Conservation (phyloP, 2,888 invertebrate genomes). For the Eilema depressum region DNA sequence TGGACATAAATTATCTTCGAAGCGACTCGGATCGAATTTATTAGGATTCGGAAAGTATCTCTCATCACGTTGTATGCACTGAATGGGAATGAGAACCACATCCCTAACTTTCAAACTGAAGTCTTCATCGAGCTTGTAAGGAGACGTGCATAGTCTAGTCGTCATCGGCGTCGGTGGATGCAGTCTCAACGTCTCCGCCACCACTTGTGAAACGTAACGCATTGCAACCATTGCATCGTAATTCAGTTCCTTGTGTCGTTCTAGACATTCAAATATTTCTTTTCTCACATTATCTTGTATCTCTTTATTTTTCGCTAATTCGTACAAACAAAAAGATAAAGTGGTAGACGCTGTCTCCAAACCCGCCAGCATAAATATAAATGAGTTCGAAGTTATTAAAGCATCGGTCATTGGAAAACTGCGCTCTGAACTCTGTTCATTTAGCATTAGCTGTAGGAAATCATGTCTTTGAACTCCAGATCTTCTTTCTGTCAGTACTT, state of each 20-base stretch:
- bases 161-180: slow-evolving; percentile 81
- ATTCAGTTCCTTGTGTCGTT: slow-evolving; percentile 67
- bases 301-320: slow-evolving; percentile 75
- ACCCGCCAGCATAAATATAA: slow-evolving; percentile 84
- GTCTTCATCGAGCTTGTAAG: slow-evolving; percentile 70
- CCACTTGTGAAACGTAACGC: slow-evolving; percentile 69
- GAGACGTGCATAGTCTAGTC: slow-evolving; percentile 75
- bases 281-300: slow-evolving; percentile 71
- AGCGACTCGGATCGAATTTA: slow-evolving; percentile 78
- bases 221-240: slow-evolving; percentile 77
- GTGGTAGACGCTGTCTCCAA: slow-evolving; percentile 80
- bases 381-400: slow-evolving; percentile 82
- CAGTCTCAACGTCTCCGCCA: slow-evolving; percentile 75
- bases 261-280: slow-evolving; percentile 72
- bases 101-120: slow-evolving; percentile 70
- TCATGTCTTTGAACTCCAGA: slow-evolving; percentile 71
- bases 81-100: slow-evolving; percentile 75
- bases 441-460: slow-evolving; percentile 82
- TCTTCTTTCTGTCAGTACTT: slow-evolving; percentile 76
- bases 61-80: slow-evolving; percentile 78
- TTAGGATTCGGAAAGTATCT: slow-evolving; percentile 75
- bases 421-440: slow-evolving; percentile 74
- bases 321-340: slow-evolving; percentile 79
- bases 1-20: slow-evolving; percentile 70
- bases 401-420: slow-evolving; percentile 79